Base-by-base conservation (phyloP, 2,888 invertebrate genomes). In the Anoplius nigerrimus region DNA sequence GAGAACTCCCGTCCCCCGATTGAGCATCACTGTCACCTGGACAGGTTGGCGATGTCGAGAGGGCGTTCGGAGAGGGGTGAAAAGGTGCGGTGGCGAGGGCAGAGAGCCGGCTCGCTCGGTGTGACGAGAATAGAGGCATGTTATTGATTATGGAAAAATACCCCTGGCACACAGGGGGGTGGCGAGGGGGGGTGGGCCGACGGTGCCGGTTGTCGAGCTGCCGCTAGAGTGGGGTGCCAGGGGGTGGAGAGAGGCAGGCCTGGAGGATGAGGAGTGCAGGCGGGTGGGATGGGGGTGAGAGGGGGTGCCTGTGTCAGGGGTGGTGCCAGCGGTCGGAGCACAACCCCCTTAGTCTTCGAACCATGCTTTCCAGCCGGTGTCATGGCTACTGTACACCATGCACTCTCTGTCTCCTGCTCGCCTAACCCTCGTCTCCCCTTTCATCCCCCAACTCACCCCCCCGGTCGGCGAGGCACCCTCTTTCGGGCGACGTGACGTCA, bases 121-220 rank as follows among this genome's bases (percentile, higher is more conserved):
- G 85, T 85, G 85, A 85, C 86, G 85, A 84, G 85, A 86, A 86
- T 86, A 86, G 86, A 86, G 84, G 85, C 85, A 81, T 85, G 85
- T 84, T 86, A 86, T 86, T 86, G 86, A 86, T 86, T 86, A 86
- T 86, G 86, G 85, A 86, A 86, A 86, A 86, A 85, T 86, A 86
- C 85, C 83, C 82, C 80, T 78, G 81, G 80, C 79, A 76, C 77
- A 75, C n/a, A n/a, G n/a, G n/a, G 74, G 66, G 72, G 72, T 53
- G 76, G 74, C 66, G 72, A 77, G 69, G 67, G 71, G 64, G 72
- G 69, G 77, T 69, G 69, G 21, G 51, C 18, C 5, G 48, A 48
- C 48, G 48, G 6, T 34, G 34, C 34, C 11, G 34, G 34, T 34
- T 34, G 34, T 13, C 34, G 6, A 34, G 54, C 24, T 22, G 64